Evolutionary conservation across 2,888 invertebrate species (phyloP).

Genomic region (Drosophila neutralis): DNA sequence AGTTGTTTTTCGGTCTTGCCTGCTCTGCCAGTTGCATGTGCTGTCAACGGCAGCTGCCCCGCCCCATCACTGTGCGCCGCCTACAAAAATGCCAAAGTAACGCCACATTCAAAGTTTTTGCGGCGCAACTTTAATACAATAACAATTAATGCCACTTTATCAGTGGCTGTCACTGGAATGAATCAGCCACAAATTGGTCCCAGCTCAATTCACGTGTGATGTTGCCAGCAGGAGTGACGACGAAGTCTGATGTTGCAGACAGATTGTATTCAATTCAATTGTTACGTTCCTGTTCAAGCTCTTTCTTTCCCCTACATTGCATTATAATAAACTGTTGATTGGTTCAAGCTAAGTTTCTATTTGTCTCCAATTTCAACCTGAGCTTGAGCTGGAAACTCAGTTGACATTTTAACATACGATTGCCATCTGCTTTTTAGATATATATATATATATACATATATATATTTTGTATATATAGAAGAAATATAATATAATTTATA

Average conservation of each 20-base stretch:
- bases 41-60: constrained; percentile 35
- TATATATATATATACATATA: background rate
- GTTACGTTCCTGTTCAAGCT: too few relatives aligned
- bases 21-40: constrained; percentile 23
- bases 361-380: too few relatives aligned
- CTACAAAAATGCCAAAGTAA: constrained; percentile 13
- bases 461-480: background rate
- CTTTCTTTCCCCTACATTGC: background rate
- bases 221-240: background rate
- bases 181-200: background rate
- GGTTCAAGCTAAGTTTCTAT: background rate
- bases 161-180: background rate
- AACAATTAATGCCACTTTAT: constrained; percentile 5
- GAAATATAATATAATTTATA: background rate
- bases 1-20: background rate
- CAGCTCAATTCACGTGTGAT: background rate
- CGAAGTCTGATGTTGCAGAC: background rate
- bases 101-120: constrained; percentile 14
- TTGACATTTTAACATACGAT: background rate
- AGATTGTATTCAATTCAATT: background rate
- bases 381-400: background rate
- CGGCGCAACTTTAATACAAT: constrained; percentile 28
- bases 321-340: background rate
- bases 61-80: constrained; percentile 4
- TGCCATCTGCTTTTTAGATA: background rate